These are phyloP conservation scores for Cheiracanthium punctorium DNA, from an alignment of 2,888 invertebrate species.

Conservation along the genomic window DNA sequence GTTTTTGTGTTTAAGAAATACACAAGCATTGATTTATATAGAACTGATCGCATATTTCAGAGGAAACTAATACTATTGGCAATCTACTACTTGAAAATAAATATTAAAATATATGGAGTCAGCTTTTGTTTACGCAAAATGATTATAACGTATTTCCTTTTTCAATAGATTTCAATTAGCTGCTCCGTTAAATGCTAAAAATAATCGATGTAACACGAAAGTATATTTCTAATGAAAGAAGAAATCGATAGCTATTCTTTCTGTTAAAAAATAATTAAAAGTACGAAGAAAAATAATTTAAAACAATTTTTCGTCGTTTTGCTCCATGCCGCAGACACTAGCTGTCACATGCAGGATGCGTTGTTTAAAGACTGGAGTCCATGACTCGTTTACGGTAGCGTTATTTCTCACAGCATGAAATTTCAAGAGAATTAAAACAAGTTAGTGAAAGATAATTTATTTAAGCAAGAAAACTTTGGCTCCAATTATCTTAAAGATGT, in stretches of 20 bases:
- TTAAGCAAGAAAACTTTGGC: not conserved
- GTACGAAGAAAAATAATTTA: conserved; percentile 1
- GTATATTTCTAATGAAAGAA: not conserved
- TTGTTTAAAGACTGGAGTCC: not conserved
- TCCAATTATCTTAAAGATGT: not conserved
- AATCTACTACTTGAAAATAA: too few species aligned
- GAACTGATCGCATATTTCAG: too few species aligned
- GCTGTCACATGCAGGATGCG: not conserved
- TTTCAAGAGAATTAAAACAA: not conserved
- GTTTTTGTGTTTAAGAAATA: too few species aligned
- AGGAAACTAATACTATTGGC: too few species aligned
- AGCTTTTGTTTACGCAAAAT: too few species aligned
- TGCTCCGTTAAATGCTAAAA: not conserved
- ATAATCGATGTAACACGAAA: conserved; percentile 11
- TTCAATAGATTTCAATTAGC: conserved; percentile 1
- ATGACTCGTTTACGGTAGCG: not conserved
- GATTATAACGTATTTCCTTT: not conserved
- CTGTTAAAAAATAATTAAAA: conserved; percentile 3
- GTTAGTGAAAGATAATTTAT: not conserved
- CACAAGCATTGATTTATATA: too few species aligned
- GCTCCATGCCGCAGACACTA: not conserved
- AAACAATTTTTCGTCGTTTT: not conserved
- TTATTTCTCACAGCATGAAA: not conserved
- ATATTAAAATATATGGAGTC: too few species aligned
- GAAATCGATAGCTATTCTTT: not conserved